A percentile compares a stretch with the other conserved stretches of the same genome.
These are phyloP conservation scores for Pachycephus smyrnensis DNA, from an alignment of 2,888 invertebrate genomes.

Conservation along the genomic window DNA sequence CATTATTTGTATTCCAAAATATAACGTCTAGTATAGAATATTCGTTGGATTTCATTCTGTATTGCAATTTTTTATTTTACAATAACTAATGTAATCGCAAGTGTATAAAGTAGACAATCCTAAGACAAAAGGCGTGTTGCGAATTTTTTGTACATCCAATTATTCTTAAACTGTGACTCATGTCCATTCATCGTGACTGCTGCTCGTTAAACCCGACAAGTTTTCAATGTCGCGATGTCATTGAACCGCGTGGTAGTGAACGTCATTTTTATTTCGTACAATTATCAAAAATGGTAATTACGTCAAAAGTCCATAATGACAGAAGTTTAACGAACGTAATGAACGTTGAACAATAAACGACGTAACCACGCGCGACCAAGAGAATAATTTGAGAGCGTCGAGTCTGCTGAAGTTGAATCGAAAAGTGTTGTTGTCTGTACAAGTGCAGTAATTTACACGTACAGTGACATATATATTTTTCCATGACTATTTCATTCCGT, in stretches of 20 bases:
- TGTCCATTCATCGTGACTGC: background rate
- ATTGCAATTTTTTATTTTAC: background rate
- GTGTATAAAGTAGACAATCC: background rate
- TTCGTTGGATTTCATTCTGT: background rate
- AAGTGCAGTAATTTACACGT: background rate
- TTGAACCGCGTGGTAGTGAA: background rate
- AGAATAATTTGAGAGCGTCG: background rate
- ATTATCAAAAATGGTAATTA: background rate
- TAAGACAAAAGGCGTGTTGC: background rate
- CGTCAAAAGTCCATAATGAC: background rate
- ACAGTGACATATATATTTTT: background rate
- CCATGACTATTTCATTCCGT: background rate
- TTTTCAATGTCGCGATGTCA: background rate
- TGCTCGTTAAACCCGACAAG: background rate
- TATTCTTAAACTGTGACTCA: background rate
- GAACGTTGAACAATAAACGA: background rate
- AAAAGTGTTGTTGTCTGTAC: background rate
- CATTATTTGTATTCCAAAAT: background rate
- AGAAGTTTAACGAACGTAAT: background rate
- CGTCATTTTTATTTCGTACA: background rate
- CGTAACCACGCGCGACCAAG: background rate
- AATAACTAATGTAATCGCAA: background rate
- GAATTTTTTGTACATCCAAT: background rate
- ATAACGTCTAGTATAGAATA: background rate
- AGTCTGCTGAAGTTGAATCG: background rate